Percentiles rank a stretch among this genome's conserved stretches.
Conservation (phyloP, 2,113 vertebrate species). For the Strix aluco region DNA sequence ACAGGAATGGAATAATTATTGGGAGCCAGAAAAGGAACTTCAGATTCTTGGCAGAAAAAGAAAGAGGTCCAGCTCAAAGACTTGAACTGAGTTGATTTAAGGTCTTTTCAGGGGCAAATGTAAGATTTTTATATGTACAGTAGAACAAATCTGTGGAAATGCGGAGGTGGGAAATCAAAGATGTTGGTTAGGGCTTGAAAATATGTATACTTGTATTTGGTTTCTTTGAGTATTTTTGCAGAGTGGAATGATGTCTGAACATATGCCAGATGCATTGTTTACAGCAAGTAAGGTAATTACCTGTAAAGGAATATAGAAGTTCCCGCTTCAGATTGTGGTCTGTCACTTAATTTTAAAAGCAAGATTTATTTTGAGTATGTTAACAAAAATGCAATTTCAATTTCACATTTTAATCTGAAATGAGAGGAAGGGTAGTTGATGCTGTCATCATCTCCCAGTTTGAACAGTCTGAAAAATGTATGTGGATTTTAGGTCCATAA, state of each 20-base stretch:
- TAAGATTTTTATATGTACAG: background rate
- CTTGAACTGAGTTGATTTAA: slow-evolving; percentile 1
- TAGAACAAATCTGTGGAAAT: background rate
- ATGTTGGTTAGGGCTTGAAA: background rate
- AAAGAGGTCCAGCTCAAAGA: background rate
- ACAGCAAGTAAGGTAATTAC: background rate
- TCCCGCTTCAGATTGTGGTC: background rate
- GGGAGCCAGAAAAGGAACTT: slow-evolving; percentile 56
- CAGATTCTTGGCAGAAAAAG: slow-evolving; percentile 33
- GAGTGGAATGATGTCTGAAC: background rate
- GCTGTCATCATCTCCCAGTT: background rate
- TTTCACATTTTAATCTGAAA: background rate
- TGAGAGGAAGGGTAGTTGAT: background rate
- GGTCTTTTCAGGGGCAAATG: background rate
- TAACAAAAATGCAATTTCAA: background rate
- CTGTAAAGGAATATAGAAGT: background rate
- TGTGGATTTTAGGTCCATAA: background rate
- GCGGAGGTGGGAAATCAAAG: background rate
- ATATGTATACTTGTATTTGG: background rate
- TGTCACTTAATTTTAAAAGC: background rate
- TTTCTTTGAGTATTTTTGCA: background rate
- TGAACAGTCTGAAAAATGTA: background rate
- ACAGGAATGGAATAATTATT: slow-evolving; percentile 49
- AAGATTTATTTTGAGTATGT: background rate
- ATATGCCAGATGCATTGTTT: background rate